phyloP scores from a whole-genome alignment of 2,888 invertebrate genomes.

The Tribolium freemani region DNA sequence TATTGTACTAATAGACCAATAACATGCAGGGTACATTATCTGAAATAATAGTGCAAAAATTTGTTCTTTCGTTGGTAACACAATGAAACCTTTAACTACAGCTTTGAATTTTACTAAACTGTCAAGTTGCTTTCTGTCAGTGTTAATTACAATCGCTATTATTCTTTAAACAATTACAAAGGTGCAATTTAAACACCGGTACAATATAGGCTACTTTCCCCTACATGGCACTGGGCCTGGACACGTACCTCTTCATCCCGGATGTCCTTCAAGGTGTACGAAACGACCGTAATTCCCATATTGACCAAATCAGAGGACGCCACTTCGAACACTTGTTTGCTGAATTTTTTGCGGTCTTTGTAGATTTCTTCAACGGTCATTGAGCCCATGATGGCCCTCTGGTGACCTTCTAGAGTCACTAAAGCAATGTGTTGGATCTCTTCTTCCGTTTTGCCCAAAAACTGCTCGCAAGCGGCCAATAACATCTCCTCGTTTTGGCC shows the following conservation, averaged over 20 bases:
- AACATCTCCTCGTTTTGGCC: conserved; percentile 92
- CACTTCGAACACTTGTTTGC: conserved; percentile 94
- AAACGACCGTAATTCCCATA: conserved; percentile 97
- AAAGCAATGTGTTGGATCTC: conserved; percentile 94
- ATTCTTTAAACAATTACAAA: too few relatives aligned
- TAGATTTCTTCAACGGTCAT: conserved; percentile 98
- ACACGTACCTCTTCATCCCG: conserved; percentile 89
- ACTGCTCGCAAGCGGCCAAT: conserved; percentile 93
- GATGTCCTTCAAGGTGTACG: conserved; percentile 94
- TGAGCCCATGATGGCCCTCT: conserved; percentile 95
- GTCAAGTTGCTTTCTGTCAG: too few relatives aligned
- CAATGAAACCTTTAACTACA: too few relatives aligned
- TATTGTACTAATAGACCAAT: too few relatives aligned
- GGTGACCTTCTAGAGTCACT: conserved; percentile 92
- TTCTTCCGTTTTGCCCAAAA: conserved; percentile 87
- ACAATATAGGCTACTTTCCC: too few relatives aligned
- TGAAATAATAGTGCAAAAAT: too few relatives aligned
- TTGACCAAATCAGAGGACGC: conserved; percentile 95
- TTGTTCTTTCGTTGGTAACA: too few relatives aligned
- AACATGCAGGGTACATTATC: too few relatives aligned
- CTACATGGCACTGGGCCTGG: too few relatives aligned
- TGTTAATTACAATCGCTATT: too few relatives aligned
- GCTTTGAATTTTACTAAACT: too few relatives aligned
- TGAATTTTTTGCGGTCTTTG: conserved; percentile 95
- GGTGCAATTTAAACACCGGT: too few relatives aligned